Evolutionary conservation across 2,797 vertebrate species (phyloP).

Genomic region (Remorina albescens): DNA sequence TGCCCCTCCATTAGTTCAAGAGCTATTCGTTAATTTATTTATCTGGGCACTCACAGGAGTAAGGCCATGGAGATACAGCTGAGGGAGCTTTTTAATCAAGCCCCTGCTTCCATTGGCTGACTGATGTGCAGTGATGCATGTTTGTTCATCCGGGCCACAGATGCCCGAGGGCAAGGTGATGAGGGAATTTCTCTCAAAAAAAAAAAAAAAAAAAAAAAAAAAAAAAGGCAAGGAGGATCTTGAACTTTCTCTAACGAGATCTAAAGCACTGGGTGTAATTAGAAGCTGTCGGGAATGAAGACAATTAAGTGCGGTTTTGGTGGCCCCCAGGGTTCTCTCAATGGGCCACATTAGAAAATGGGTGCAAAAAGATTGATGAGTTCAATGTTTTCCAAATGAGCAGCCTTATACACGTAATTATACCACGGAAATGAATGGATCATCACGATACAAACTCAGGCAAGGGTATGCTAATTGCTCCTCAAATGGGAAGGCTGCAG

Average conservation of each 20-base stretch:
- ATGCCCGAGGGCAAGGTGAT: conserved; percentile 78
- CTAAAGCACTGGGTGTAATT: conserved; percentile 81
- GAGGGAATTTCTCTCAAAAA: conserved; percentile 68
- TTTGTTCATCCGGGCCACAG: conserved; percentile 82
- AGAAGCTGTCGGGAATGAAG: conserved; percentile 80
- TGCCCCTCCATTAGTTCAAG: conserved; percentile 57
- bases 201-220: too few species aligned
- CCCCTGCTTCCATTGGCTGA: conserved; percentile 65
- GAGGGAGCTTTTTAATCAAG: conserved; percentile 81
- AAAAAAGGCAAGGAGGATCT: conserved; percentile 55
- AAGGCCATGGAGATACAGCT: conserved; percentile 71
- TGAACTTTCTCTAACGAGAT: conserved; percentile 79
- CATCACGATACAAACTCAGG: conserved; percentile 83
- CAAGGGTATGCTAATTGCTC: conserved; percentile 84
- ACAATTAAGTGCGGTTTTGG: conserved; percentile 83
- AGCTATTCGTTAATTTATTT: conserved; percentile 79
- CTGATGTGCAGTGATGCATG: conserved; percentile 74
- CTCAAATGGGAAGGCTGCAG: conserved; percentile 80
- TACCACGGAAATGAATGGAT: conserved; percentile 84
- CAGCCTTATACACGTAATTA: conserved; percentile 85
- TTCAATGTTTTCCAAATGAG: conserved; percentile 86
- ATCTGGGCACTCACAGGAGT: conserved; percentile 68
- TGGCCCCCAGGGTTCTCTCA: conserved; percentile 78
- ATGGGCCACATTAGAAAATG: conserved; percentile 78
- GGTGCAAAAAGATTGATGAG: conserved; percentile 86